These are phyloP conservation scores for Mormyrus hasselquistii DNA, from an alignment of 2,797 vertebrate genomes.

Conservation along the genomic window DNA sequence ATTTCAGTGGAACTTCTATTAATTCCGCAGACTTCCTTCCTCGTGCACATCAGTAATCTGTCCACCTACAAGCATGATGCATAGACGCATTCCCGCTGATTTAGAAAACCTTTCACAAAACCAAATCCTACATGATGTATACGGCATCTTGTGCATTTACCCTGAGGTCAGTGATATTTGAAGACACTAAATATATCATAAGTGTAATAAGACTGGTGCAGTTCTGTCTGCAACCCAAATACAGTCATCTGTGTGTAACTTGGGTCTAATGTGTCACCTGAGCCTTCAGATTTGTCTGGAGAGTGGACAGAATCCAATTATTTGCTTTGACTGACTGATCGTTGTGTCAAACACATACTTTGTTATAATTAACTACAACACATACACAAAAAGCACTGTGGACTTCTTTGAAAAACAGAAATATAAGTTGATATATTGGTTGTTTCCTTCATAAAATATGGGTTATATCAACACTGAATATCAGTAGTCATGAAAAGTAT, in stretches of 20 bases:
- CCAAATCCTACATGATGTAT: not conserved
- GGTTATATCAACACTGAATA: not conserved
- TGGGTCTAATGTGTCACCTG: conserved; percentile 25
- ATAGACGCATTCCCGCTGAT: not conserved
- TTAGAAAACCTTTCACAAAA: not conserved
- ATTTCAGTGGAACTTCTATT: not conserved
- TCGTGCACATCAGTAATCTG: not conserved
- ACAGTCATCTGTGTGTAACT: conserved; percentile 21
- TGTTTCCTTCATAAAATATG: not conserved
- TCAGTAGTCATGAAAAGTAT: not conserved
- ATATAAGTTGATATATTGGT: not conserved
- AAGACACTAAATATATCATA: conserved; percentile 26
- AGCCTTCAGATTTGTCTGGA: conserved; percentile 21
- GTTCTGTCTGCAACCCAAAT: conserved; percentile 26
- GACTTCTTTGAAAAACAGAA: not conserved
- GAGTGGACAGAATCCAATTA: conserved; percentile 34
- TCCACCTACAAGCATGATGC: not conserved
- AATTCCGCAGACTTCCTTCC: not conserved
- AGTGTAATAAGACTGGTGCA: conserved; percentile 9
- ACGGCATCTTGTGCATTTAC: not conserved
- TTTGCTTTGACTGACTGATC: conserved; percentile 32
- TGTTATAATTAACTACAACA: conserved; percentile 25
- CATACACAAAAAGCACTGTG: not conserved
- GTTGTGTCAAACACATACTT: conserved; percentile 38
- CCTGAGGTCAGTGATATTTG: not conserved